These are phyloP conservation scores for Cepaea hortensis DNA, from an alignment of 2,888 invertebrate genomes.

Conservation along the genomic window DNA sequence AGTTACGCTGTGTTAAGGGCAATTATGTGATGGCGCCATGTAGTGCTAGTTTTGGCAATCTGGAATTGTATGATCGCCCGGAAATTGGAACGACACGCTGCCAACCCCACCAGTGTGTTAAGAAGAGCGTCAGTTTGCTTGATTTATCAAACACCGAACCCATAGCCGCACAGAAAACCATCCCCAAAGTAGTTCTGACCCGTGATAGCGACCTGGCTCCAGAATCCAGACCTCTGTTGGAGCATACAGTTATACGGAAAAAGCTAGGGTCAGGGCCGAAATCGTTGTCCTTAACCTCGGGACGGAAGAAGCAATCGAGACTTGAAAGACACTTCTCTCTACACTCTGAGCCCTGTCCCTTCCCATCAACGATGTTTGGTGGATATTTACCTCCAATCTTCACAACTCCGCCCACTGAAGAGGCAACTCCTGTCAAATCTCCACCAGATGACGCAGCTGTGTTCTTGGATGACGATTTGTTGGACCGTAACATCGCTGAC, in stretches of 20 bases:
- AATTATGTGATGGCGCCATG: background rate
- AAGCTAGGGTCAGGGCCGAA: conserved; percentile 8
- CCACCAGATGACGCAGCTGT: conserved; percentile 14
- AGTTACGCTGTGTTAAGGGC: background rate
- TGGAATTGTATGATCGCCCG: conserved; percentile 32
- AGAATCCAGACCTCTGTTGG: background rate
- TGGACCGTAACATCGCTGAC: conserved; percentile 65
- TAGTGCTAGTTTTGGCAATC: conserved; percentile 50
- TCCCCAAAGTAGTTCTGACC: conserved; percentile 39
- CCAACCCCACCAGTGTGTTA: background rate
- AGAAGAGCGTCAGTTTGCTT: conserved; percentile 60
- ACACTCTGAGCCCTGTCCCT: conserved; percentile 10
- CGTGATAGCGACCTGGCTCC: background rate
- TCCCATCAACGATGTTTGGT: background rate
- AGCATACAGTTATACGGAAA: background rate
- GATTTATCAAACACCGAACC: conserved; percentile 48
- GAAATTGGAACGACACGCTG: background rate
- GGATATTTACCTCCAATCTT: conserved; percentile 9
- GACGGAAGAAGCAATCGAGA: background rate
- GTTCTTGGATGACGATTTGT: conserved; percentile 61
- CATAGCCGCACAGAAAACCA: background rate
- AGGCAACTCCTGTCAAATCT: background rate
- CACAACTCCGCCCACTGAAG: background rate
- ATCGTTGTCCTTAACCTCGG: conserved; percentile 12
- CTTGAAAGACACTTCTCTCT: conserved; percentile 35